Base-by-base conservation (phyloP, 2,797 vertebrate genomes). In the Dicrostonyx torquatus region DNA sequence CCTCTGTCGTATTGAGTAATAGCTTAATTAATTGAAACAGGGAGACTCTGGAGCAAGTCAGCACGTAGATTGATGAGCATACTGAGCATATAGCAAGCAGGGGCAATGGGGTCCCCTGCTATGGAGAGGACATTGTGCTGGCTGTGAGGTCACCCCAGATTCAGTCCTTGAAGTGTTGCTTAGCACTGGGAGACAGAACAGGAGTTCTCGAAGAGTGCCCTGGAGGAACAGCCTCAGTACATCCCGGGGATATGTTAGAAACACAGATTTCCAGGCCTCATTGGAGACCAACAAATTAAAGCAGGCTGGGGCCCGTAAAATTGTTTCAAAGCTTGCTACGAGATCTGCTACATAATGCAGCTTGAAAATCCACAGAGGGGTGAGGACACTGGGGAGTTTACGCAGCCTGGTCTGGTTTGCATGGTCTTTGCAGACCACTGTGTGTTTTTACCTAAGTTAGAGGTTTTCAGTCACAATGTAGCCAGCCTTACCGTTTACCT, bases 11-110 rank as follows among this genome's bases (percentile, higher is more conserved):
- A 15, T 73, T 89, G 90, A 87, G 55, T 79, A 93, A 94, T 53
- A 91, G 96, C 66, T 93, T 93, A 78, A 82, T 90, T 93, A 96
- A 87, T 82, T 80, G 78, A 77, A 92, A 50, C 24, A 37, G 40
- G 73, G 40, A 82, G 66, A 80, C 17, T 31, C 22, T 11, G 72
- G 48, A 89, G 43, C 76, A 87, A 66, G 14, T 70, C 60, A 77
- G 7, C 24, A 79, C 40, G 11, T 2, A 72, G 48, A 60, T 12
- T 78, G 73, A 75, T 70, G 62, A 58, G 37, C 17, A 8, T 12
- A 1, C 22, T 62, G 10, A 48, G 37, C 48, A 22, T 5, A 6
- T 10, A 29, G 76, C 62, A 31, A 45, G 60, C 31, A 40, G 76
- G 29, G 34, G 37, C 53, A 70, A 58, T 29, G 13, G 53, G n/a